Conservation (phyloP, 2,113 vertebrate genomes). For the Gadus chalcogrammus region DNA sequence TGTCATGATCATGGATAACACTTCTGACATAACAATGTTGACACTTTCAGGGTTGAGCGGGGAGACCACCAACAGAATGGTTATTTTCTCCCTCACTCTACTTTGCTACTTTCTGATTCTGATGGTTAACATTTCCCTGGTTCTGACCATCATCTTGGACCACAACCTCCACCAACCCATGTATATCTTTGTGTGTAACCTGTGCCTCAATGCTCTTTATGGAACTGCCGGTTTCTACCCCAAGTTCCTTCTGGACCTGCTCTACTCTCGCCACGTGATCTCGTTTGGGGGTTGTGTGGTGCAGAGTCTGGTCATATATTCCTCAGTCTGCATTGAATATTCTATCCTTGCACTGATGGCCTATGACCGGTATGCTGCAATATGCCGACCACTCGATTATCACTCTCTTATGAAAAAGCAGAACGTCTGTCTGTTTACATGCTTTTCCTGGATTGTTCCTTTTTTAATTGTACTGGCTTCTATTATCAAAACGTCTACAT, state of each 20-base stretch:
- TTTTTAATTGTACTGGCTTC: neutral
- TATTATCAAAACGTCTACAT: neutral
- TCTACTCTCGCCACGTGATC: slow-evolving; percentile 5
- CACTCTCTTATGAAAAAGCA: slow-evolving; percentile 14
- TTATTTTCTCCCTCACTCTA: neutral
- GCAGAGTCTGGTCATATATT: slow-evolving; percentile 18
- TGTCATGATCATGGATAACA: neutral
- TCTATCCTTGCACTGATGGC: slow-evolving; percentile 21
- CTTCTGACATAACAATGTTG: neutral
- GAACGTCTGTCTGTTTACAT: slow-evolving; percentile 6
- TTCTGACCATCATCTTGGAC: slow-evolving; percentile 19
- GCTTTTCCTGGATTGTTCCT: slow-evolving; percentile 1
- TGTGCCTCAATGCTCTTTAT: slow-evolving; percentile 24
- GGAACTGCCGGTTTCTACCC: slow-evolving; percentile 31
- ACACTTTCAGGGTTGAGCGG: neutral
- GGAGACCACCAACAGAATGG: neutral
- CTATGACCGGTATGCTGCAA: slow-evolving; percentile 25
- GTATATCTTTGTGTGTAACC: slow-evolving; percentile 27
- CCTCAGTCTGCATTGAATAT: slow-evolving; percentile 10
- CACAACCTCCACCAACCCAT: slow-evolving; percentile 26
- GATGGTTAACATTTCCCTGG: slow-evolving; percentile 15
- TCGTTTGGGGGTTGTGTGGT: slow-evolving; percentile 17
- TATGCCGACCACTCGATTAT: slow-evolving; percentile 27
- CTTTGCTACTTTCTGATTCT: neutral
- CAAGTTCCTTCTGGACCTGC: slow-evolving; percentile 9